Evolutionary conservation across 2,797 vertebrate genomes (phyloP).

Genomic region (Anguilla marmorata): DNA sequence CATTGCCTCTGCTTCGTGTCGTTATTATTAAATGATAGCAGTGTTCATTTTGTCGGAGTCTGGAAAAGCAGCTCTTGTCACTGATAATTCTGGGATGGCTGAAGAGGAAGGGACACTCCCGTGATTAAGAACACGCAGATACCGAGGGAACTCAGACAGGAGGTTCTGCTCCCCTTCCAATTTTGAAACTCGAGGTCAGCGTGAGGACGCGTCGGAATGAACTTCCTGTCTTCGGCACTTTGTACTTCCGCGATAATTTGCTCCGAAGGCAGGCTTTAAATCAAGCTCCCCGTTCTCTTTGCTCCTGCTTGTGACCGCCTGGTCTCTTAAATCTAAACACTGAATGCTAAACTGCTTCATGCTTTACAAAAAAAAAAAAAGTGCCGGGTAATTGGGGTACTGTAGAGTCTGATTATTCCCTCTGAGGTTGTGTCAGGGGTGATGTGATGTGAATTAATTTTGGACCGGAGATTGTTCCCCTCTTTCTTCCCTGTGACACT

Average conservation of each 20-base stretch:
- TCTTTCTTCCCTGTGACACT: not conserved
- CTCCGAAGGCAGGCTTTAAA: not conserved
- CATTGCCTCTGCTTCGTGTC: not conserved
- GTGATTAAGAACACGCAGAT: slow-evolving; percentile 25
- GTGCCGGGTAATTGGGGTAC: not conserved
- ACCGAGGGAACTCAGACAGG: no score
- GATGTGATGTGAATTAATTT: not conserved
- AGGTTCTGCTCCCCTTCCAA: not conserved
- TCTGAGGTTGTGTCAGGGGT: not conserved
- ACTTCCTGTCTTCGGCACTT: not conserved
- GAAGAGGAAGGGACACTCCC: not conserved
- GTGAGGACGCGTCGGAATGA: not conserved
- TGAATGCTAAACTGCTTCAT: not conserved
- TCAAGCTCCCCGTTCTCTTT: not conserved
- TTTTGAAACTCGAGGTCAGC: not conserved
- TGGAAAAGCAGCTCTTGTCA: slow-evolving; percentile 11
- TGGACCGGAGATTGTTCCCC: not conserved
- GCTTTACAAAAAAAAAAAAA: no score
- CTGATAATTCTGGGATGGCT: not conserved
- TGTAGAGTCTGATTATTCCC: not conserved
- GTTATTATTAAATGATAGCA: not conserved
- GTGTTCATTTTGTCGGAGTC: not conserved
- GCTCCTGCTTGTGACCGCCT: not conserved
- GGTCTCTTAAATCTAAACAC: not conserved
- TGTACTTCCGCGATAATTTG: not conserved